Percentiles rank a stretch among this genome's conserved stretches.
Conservation (phyloP, 2,113 vertebrate genomes). For the Rhea americana region DNA sequence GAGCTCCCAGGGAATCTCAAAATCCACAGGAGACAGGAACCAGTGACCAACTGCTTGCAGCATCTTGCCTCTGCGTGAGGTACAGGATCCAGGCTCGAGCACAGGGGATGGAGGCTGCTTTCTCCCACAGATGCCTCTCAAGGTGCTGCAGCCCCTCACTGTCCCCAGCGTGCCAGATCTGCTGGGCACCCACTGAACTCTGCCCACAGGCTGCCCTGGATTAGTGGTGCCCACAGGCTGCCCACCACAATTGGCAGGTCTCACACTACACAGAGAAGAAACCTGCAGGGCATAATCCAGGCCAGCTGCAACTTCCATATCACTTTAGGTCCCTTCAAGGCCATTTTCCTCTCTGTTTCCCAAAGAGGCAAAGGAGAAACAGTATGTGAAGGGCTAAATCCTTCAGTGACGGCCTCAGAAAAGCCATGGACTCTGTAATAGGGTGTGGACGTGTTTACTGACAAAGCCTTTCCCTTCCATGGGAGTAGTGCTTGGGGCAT, state of each 20-base stretch:
- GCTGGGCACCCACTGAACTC: not conserved
- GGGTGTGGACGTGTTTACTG: fast-evolving
- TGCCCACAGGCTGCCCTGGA: no score
- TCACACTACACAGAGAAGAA: not conserved
- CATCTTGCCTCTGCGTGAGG: not conserved
- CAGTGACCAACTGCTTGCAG: not conserved
- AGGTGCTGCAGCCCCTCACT: not conserved
- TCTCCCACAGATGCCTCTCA: not conserved
- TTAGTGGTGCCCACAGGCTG: no score
- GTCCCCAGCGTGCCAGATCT: not conserved
- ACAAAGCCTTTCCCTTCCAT: not conserved
- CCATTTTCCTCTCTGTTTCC: not conserved
- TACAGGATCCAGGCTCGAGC: not conserved
- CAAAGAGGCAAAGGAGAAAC: not conserved
- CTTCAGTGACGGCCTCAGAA: not conserved
- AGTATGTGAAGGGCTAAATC: not conserved
- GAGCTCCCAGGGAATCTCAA: not conserved
- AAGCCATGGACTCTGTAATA: not conserved
- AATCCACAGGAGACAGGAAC: not conserved
- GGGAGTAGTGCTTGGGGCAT: not conserved
- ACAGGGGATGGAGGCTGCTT: not conserved
- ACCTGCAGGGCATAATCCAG: not conserved
- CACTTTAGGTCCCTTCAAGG: not conserved
- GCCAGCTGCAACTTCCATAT: not conserved
- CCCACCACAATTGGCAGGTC: not conserved